Evolutionary conservation across 2,888 invertebrate genomes (phyloP).

Genomic region (Actias luna): DNA sequence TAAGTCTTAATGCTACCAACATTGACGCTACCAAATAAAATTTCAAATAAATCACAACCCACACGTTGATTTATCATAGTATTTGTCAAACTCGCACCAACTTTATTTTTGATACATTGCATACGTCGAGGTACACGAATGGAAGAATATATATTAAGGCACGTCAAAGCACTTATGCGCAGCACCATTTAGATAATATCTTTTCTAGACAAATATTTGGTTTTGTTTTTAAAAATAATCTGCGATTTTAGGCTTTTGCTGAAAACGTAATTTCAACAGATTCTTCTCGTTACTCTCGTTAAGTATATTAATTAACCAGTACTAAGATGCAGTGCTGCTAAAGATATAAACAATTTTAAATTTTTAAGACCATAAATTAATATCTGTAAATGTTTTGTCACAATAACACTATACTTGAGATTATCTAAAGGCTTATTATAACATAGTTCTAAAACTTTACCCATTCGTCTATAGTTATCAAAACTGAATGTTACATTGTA

Average conservation of each 20-base stretch:
- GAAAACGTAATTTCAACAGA: too few relatives aligned
- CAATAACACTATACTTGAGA: not conserved
- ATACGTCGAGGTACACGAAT: not conserved
- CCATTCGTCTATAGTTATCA: constrained; percentile 4
- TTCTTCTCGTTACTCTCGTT: too few relatives aligned
- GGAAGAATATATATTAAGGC: constrained; percentile 33
- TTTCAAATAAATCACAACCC: not conserved
- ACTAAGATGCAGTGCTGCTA: constrained; percentile 11
- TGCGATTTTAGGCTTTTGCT: too few relatives aligned
- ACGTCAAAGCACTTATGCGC: constrained; percentile 37
- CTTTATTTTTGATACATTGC: constrained; percentile 2
- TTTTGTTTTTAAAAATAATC: constrained; percentile 36
- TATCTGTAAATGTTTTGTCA: not conserved
- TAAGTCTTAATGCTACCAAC: constrained; percentile 2
- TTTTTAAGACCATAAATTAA: not conserved
- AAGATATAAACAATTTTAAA: constrained; percentile 15
- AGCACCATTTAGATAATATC: constrained; percentile 37
- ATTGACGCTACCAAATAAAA: not conserved
- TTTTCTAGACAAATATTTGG: constrained; percentile 59
- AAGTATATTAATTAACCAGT: too few relatives aligned
- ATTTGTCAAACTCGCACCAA: constrained; percentile 7
- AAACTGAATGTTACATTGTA: not conserved
- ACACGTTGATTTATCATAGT: not conserved
- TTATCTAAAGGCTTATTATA: not conserved
- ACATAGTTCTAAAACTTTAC: not conserved